Evolutionary conservation across 2,113 vertebrate species (phyloP), one percentile per base, ranked within the genome.

Genomic region (Rousettus leschenaultii): DNA sequence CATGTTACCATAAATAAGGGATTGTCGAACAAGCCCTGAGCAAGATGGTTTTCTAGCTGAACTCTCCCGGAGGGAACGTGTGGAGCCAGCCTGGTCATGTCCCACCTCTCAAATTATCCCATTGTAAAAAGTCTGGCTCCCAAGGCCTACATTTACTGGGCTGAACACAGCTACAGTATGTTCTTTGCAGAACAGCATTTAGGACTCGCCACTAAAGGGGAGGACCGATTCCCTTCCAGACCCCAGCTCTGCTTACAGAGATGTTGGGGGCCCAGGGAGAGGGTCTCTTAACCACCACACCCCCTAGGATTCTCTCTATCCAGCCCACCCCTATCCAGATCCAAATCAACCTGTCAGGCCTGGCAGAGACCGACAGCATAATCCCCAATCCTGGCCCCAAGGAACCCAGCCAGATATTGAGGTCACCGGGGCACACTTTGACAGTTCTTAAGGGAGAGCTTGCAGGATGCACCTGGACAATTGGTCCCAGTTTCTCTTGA

Each of bases 401-500:
- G 82, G 89, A 95, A 55, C 77, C 82, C n/a, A 90, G 85, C 66
- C 93, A 94, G 96, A 97, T 96, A 95, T 93, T 97, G 91, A 95
- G 96, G 96, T 97, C 95, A 82, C 94, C 13, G 63, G 95, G 93
- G 91, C 82, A 89, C 85, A 35, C 38, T 24, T 10, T 79, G 80
- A 71, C 57, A 66, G 86, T 45, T 78, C 85, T 77, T 28, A 55
- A 75, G 79, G 73, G 68, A 74, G 92, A 38, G 26, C 7, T 22
- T 11, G 35, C 96, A 96, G 96, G 96, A 97, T 94, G 79, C 97
- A 98, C 95, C 97, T 98, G 97, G 88, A 57, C 61, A 15, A 61
- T 78, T 22, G 35, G 30, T 11, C 61, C 87, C 48, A 35, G 75
- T 80, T 95, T 84, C 91, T 85, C 59, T 43, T 3, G 6, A 35